These are phyloP conservation scores for Sisyra terminalis DNA, from an alignment of 2,888 invertebrate genomes.

Conservation along the genomic window DNA sequence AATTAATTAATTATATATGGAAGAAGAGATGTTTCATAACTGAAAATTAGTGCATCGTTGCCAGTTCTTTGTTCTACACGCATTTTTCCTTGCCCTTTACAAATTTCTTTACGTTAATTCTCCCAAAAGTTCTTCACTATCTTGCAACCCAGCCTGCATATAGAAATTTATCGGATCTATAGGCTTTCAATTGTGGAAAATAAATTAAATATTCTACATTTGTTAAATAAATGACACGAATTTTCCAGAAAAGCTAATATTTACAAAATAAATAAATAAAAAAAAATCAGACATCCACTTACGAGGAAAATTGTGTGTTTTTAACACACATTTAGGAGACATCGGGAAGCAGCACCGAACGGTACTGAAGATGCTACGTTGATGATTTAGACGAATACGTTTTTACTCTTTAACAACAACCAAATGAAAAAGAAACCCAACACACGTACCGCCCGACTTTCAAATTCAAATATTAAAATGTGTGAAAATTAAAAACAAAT, in stretches of 20 bases:
- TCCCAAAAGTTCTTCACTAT: too few relatives aligned
- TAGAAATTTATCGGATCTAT: too few relatives aligned
- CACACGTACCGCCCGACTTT: not conserved
- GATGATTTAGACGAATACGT: constrained; percentile 5
- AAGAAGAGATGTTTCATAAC: too few relatives aligned
- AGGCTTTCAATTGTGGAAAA: not conserved
- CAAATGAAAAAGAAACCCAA: not conserved
- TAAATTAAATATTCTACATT: not conserved
- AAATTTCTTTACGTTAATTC: too few relatives aligned
- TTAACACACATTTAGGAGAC: constrained; percentile 21
- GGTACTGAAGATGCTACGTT: constrained; percentile 16
- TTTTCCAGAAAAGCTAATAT: constrained; percentile 12
- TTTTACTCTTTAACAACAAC: not conserved
- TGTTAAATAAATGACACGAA: not conserved
- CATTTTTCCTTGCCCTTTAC: too few relatives aligned
- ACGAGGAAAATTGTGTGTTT: constrained; percentile 34
- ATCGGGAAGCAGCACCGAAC: constrained; percentile 10
- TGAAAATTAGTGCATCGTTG: too few relatives aligned
- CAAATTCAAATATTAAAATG: constrained; percentile 2
- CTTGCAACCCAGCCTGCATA: too few relatives aligned
- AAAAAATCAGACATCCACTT: constrained; percentile 24
- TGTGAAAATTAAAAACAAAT: constrained; percentile 6
- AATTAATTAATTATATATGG: too few relatives aligned
- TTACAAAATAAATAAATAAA: constrained; percentile 18
- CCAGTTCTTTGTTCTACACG: too few relatives aligned